Base-by-base conservation (phyloP, 2,888 invertebrate species). In the Liodrosophila aerea region DNA sequence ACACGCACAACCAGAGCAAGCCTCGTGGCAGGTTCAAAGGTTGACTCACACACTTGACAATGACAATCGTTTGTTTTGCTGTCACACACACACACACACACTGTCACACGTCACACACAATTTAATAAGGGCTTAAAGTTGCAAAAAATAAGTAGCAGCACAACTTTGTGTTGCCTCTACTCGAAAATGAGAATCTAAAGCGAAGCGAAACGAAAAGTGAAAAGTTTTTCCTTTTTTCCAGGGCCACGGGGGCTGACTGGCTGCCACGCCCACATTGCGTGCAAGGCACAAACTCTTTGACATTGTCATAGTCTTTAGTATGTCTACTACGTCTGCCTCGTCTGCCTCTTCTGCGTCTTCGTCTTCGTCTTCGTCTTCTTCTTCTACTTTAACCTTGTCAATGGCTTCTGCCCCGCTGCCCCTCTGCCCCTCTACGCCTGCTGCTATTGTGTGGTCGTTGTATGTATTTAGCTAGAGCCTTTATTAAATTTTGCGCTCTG, bases 41-140 rank as follows among this genome's bases (percentile, higher is more conserved):
- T 85, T 85, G 80, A 85, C 85, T 80, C 74, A 82, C 85, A 82
- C 74, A 82, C 81, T 82, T 82, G 83, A 80, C 82, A 82, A 75
- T 85, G 82, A 73, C 83, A 76, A 85, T 85, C 83, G 83, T 78
- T 80, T 76, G 76, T 74, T 84, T 73, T 69, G 85, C 77, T 77
- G 82, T 75, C 80, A 43, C 34, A 29, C 29, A 44, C n/a, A 22
- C 37, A 53, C 11, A 40, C 13, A 13, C 41, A 18, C 13, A 29
- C 16, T 37, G 15, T 45, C 15, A 37, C 30, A n/a, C 8, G 58
- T 56, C n/a, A n/a, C n/a, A 66, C 54, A 70, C 66, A 83, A 70
- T 80, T 85, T 73, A 85, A 76, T 76, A 83, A 73, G 61, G 69
- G 71, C 84, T 80, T 85, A 70, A 85, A 80, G 86, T 67, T 66